Percentiles rank a stretch among this genome's conserved stretches.
phyloP scores from a whole-genome alignment of 2,113 vertebrate genomes.

The Microcebus murinus region DNA sequence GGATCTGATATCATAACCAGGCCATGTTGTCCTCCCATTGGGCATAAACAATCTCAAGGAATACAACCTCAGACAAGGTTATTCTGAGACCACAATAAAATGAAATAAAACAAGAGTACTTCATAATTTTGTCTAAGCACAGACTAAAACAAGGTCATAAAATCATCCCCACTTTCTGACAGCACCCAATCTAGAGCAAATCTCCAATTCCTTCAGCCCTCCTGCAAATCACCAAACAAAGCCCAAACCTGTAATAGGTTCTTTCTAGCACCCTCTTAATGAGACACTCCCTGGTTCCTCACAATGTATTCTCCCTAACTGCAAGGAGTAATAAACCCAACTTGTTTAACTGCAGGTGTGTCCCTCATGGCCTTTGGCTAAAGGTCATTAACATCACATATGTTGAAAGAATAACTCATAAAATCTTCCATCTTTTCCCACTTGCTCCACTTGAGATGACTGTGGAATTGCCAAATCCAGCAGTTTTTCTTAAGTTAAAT shows the following conservation, averaged over 20 bases:
- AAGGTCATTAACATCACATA: neutral
- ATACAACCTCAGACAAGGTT: slow-evolving; percentile 9
- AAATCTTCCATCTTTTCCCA: neutral
- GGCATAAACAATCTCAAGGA: slow-evolving; percentile 34
- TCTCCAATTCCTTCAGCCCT: neutral
- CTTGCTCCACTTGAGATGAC: neutral
- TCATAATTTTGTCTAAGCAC: slow-evolving; percentile 39
- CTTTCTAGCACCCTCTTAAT: neutral
- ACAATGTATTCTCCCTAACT: neutral
- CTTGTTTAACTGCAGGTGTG: neutral
- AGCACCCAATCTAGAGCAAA: neutral
- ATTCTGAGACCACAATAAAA: slow-evolving; percentile 31
- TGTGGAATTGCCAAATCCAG: neutral
- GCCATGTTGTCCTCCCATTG: neutral
- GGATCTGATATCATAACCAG: neutral
- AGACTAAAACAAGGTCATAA: slow-evolving; percentile 29
- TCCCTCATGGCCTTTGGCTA: neutral
- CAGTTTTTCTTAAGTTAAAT: neutral
- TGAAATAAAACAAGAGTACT: slow-evolving; percentile 25
- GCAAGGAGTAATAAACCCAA: neutral
- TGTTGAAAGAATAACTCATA: neutral
- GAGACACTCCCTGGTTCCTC: neutral
- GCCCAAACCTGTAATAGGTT: neutral
- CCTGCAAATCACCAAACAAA: neutral
- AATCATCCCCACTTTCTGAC: neutral